Evolutionary conservation across 2,888 invertebrate genomes (phyloP).

Genomic region (Tethea ocularis): DNA sequence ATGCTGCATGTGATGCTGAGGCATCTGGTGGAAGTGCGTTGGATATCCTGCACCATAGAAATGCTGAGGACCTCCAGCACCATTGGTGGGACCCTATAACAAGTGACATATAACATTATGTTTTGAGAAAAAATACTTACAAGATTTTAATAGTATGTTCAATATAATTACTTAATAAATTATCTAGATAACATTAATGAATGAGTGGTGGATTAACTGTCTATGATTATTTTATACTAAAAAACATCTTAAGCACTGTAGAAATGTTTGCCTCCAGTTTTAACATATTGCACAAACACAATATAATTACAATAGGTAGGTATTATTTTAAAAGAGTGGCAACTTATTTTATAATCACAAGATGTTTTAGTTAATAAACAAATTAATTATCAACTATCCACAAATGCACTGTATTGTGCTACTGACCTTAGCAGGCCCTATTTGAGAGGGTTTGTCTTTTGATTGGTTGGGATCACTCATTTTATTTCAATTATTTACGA

Average conservation of each 20-base stretch:
- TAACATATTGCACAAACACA: neutral
- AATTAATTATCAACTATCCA: neutral
- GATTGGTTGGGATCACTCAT: slow-evolving; percentile 50
- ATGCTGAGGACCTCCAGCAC: slow-evolving; percentile 87
- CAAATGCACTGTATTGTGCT: neutral
- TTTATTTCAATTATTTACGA: slow-evolving; percentile 27
- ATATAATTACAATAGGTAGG: neutral
- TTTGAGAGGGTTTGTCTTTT: slow-evolving; percentile 36
- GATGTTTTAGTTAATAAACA: neutral
- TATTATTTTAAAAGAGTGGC: too few relatives aligned
- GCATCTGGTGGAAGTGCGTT: slow-evolving; percentile 82
- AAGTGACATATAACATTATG: too few relatives aligned
- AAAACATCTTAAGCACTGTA: too few relatives aligned
- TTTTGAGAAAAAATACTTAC: too few relatives aligned
- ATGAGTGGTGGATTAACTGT: too few relatives aligned
- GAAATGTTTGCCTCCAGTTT: neutral
- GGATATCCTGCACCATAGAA: slow-evolving; percentile 86
- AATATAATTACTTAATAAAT: too few relatives aligned
- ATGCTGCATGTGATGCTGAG: slow-evolving; percentile 86
- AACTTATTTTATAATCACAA: neutral
- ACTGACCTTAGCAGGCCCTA: slow-evolving; percentile 54
- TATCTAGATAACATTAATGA: too few relatives aligned
- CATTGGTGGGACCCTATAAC: slow-evolving; percentile 87
- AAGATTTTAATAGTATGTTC: too few relatives aligned
- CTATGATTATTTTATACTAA: neutral